Percentiles rank a stretch among this genome's conserved stretches.
phyloP scores from a whole-genome alignment of 2,888 invertebrate species.

The Leucophenga montana region DNA sequence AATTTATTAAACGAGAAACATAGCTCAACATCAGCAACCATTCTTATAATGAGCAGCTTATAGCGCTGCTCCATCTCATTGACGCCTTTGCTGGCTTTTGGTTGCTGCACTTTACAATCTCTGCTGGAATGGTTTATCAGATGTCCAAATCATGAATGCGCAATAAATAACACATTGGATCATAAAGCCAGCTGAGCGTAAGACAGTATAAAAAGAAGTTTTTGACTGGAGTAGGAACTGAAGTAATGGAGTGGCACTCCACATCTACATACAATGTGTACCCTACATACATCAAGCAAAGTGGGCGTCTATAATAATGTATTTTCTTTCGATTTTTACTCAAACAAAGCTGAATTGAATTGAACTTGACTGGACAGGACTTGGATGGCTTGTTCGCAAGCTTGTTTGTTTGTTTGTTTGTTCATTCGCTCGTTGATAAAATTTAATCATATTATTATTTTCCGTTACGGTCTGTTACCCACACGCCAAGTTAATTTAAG shows the following conservation, averaged over 20 bases:
- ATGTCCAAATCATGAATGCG: constrained; percentile 65
- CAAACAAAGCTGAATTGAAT: too few species aligned
- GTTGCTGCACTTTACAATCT: background rate
- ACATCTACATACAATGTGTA: too few species aligned
- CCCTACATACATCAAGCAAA: background rate
- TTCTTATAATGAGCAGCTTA: too few species aligned
- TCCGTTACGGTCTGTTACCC: constrained; percentile 64
- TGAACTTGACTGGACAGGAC: too few species aligned
- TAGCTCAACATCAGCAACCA: constrained; percentile 53
- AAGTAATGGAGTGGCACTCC: too few species aligned
- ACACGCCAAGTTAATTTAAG: constrained; percentile 44
- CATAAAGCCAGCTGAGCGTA: constrained; percentile 25
- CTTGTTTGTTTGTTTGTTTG: constrained; percentile 7
- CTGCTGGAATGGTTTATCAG: constrained; percentile 51
- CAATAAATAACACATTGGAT: constrained; percentile 65
- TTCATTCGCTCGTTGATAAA: constrained; percentile 55
- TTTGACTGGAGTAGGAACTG: too few species aligned
- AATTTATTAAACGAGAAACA: constrained; percentile 47
- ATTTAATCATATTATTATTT: constrained; percentile 65
- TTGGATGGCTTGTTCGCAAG: too few species aligned
- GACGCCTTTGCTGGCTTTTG: too few species aligned
- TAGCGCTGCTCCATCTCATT: too few species aligned
- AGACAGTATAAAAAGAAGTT: too few species aligned
- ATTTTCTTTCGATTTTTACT: background rate
- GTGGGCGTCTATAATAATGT: too few species aligned